Percentiles rank a stretch among this genome's conserved stretches.
phyloP scores from a whole-genome alignment of 2,888 invertebrate genomes.

The Brachyptera putata region DNA sequence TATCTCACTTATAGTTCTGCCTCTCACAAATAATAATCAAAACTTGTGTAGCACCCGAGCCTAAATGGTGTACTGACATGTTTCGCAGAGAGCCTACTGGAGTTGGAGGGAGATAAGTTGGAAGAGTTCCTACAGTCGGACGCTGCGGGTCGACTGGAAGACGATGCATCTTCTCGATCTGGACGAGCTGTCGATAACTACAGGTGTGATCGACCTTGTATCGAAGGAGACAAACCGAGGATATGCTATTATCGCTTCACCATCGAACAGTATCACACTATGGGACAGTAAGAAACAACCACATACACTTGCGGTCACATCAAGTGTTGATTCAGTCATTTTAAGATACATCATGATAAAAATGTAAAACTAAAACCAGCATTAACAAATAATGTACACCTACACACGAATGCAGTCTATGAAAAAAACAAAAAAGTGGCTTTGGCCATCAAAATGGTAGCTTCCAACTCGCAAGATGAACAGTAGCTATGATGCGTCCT shows the following conservation, averaged over 20 bases:
- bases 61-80: no score
- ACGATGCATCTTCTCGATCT: neutral
- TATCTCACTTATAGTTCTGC: no score
- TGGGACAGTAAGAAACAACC: constrained; percentile 76
- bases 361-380: neutral
- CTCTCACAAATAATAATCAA: no score
- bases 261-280: constrained; percentile 81
- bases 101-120: no score
- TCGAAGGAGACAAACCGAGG: constrained; percentile 79
- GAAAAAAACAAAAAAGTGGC: no score
- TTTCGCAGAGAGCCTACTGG: no score
- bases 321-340: neutral
- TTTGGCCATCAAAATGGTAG: no score
- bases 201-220: constrained; percentile 65
- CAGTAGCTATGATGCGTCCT: no score
- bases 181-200: neutral
- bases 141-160: neutral
- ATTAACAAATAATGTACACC: neutral
- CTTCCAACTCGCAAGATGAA: no score
- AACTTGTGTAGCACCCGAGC: no score
- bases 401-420: neutral
- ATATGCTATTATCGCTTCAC: constrained; percentile 89
- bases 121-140: neutral
- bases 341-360: neutral
- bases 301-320: neutral